Base-by-base conservation (phyloP, 2,113 vertebrate species). In the Grallaria varia region DNA sequence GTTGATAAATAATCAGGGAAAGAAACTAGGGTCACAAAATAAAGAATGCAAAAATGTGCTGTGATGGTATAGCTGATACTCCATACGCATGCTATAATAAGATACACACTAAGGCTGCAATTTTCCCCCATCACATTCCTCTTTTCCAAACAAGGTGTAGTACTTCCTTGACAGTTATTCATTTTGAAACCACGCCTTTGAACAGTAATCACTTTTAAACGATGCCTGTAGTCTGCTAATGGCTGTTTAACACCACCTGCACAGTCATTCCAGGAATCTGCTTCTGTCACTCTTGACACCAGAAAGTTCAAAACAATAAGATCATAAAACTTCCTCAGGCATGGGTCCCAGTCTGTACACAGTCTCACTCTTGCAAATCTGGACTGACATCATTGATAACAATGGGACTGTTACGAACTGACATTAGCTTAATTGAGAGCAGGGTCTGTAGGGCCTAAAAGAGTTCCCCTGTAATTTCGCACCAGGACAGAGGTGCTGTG, bases 181-280 rank as follows among this genome's bases (percentile, higher is more conserved):
- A 67, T 95, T 96, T 95, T 94, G 72, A 96, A 97, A 55, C 53
- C 31, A 45, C n/a, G 84, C 47, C 64, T 96, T 93, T 95, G 86
- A 96, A 77, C n/a, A 89, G 35, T 67, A 76, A 93, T 93, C 83
- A 42, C 72, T 92, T 93, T 92, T 73, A 95, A 92, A 58, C 40
- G 30, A 17, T 81, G 40, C 24, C 76, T 56, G 22, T 84, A 95
- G 53, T 73, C 73, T 87, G 47, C 64, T 89, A 96, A 96, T 95
- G 69, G 76, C 76, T 90, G 49, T 90, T 91, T 95, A 84, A 90
- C 58, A 78, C 60, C 73, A 78, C 66, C 76, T 95, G 93, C 96
- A 56, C 64, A 81, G n/a, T 62, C 85, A 86, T 64, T 81, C 85
- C 96, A 97, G 98, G 97, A 98, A 97, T 97, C 39, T 66, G 49